phyloP scores from a whole-genome alignment of 2,797 vertebrate genomes.

The Cygnus olor region DNA sequence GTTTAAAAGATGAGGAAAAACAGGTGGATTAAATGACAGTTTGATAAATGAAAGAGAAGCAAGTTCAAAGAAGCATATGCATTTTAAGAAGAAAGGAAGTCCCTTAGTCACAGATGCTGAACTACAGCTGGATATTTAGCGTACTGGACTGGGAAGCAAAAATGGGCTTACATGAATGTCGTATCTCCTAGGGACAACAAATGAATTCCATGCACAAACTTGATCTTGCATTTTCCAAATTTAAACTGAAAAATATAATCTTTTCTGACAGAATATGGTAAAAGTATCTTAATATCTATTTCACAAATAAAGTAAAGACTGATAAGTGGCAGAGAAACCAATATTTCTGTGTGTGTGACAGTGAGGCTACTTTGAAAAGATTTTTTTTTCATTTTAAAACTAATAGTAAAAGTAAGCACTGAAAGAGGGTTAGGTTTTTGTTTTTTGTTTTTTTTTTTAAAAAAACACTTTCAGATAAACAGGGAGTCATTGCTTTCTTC shows the following conservation, averaged over 20 bases:
- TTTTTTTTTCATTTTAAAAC: not conserved
- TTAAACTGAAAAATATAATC: not conserved
- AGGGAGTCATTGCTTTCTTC: not conserved
- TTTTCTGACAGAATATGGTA: not conserved
- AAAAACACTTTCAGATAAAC: not conserved
- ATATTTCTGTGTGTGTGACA: not conserved
- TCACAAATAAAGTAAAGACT: not conserved
- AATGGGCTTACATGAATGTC: not conserved
- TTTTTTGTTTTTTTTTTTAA: not conserved
- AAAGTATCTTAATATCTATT: not conserved
- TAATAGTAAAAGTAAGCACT: not conserved
- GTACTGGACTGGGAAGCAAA: not conserved
- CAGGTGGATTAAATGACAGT: not conserved
- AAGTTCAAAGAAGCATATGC: not conserved
- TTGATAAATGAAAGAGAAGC: not conserved
- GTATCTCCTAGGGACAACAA: not conserved
- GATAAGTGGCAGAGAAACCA: not conserved
- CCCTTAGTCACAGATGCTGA: not conserved
- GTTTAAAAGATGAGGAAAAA: not conserved
- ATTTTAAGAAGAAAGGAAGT: not conserved
- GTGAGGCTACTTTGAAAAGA: not conserved
- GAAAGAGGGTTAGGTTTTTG: not conserved
- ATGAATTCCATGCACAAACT: not conserved
- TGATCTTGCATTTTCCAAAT: not conserved
- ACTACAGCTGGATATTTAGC: not conserved